These are phyloP conservation scores for Zaprionus gabonicus DNA, from an alignment of 1,140 invertebrate species.

Conservation along the genomic window DNA sequence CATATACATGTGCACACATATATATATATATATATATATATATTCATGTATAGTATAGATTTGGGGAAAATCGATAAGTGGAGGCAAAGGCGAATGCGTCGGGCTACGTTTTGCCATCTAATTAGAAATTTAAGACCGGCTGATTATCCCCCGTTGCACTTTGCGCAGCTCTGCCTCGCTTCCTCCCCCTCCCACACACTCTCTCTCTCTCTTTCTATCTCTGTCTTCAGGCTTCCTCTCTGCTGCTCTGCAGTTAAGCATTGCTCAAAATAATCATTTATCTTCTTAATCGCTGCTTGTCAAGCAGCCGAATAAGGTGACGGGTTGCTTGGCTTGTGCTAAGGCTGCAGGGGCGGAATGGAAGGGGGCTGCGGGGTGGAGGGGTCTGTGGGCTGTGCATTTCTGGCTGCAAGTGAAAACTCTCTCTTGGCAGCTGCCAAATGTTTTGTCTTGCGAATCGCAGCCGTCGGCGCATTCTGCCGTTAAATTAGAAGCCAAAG, in stretches of 20 bases:
- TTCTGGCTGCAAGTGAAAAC: conserved; percentile 18
- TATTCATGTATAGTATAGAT: not conserved
- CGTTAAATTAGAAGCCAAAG: conserved; percentile 67
- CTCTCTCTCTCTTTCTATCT: not conserved
- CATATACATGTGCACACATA: no score
- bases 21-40: not conserved
- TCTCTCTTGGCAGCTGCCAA: conserved; percentile 62
- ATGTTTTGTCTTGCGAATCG: conserved; percentile 61
- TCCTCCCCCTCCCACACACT: not conserved
- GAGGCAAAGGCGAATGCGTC: not conserved
- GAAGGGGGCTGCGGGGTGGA: not conserved
- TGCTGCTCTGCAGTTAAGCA: conserved; percentile 45
- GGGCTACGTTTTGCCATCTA: conserved; percentile 39
- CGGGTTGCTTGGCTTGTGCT: not conserved
- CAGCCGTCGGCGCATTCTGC: conserved; percentile 61
- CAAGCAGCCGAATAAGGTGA: conserved; percentile 27
- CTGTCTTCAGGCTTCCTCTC: not conserved
- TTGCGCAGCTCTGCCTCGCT: not conserved
- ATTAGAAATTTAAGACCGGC: conserved; percentile 66
- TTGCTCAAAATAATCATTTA: conserved; percentile 79
- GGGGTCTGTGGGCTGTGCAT: not conserved
- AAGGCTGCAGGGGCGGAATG: not conserved
- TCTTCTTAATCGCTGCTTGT: conserved; percentile 72
- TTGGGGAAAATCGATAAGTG: conserved; percentile 52
- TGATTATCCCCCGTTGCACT: not conserved